Evolutionary conservation across 2,113 vertebrate genomes (phyloP).

Genomic region (Geothlypis trichas): DNA sequence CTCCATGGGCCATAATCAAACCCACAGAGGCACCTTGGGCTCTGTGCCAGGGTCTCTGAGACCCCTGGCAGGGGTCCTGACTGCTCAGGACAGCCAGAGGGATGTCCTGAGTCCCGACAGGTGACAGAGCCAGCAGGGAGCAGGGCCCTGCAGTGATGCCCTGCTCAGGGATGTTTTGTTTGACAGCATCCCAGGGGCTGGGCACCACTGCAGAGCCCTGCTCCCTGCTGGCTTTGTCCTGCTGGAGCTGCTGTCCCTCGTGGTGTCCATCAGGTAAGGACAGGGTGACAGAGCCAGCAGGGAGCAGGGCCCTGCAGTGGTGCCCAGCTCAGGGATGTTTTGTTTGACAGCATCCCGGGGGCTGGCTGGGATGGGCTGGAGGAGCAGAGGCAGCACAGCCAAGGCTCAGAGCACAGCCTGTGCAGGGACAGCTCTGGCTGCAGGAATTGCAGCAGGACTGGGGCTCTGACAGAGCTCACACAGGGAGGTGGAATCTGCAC

Average conservation of each 20-base stretch:
- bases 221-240: too few species aligned
- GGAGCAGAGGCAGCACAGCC: neutral
- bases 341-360: neutral
- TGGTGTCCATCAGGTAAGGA: neutral
- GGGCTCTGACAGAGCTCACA: neutral
- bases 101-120: too few species aligned
- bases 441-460: neutral
- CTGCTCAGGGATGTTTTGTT: too few species aligned
- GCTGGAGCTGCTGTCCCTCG: constrained; percentile 86
- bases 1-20: too few species aligned
- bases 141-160: too few species aligned
- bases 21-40: too few species aligned
- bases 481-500: neutral
- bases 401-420: rapidly evolving
- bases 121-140: too few species aligned
- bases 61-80: too few species aligned
- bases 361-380: rapidly evolving
- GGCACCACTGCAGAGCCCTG: too few species aligned
- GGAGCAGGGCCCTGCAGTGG: neutral
- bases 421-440: neutral
- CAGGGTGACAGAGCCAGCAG: neutral
- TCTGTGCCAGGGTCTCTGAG: too few species aligned
- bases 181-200: too few species aligned
- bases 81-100: too few species aligned
- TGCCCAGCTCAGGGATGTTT: neutral